Evolutionary conservation across 2,797 vertebrate species (phyloP).

Genomic region (Anas flavirostris): DNA sequence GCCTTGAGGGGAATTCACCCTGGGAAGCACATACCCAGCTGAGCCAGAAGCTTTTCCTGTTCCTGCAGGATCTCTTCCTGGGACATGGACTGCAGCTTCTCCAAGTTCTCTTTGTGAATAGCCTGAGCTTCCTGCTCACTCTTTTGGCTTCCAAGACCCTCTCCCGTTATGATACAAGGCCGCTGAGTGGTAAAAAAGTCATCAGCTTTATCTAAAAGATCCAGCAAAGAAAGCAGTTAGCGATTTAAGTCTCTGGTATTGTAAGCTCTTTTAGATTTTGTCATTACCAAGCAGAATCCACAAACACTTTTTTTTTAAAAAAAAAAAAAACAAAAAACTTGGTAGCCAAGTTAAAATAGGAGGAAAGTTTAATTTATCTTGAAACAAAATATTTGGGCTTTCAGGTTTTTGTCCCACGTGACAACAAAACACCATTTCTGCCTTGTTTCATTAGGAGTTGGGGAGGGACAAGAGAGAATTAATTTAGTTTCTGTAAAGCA

Average conservation of each 20-base stretch:
- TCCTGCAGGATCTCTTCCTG: conserved; percentile 88
- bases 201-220: conserved; percentile 28
- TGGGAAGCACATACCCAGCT: conserved; percentile 83
- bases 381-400: background rate
- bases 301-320: no score
- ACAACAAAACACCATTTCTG: background rate
- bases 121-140: conserved; percentile 82
- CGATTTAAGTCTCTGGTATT: background rate
- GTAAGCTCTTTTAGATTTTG: background rate
- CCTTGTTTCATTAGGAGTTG: background rate
- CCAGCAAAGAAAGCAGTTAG: conserved; percentile 35
- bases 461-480: background rate
- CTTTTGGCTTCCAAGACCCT: conserved; percentile 81
- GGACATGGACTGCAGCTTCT: conserved; percentile 85
- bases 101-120: conserved; percentile 92
- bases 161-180: conserved; percentile 84
- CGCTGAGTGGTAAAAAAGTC: conserved; percentile 15
- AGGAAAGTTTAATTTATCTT: background rate
- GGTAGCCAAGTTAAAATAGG: background rate
- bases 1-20: background rate
- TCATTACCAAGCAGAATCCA: background rate
- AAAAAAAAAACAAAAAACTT: background rate
- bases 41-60: conserved; percentile 85
- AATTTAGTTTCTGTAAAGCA: background rate
- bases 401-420: background rate